Percentiles rank a stretch among this genome's conserved stretches.
Conservation (phyloP, 2,888 invertebrate genomes). For the Panzeria rudis region DNA sequence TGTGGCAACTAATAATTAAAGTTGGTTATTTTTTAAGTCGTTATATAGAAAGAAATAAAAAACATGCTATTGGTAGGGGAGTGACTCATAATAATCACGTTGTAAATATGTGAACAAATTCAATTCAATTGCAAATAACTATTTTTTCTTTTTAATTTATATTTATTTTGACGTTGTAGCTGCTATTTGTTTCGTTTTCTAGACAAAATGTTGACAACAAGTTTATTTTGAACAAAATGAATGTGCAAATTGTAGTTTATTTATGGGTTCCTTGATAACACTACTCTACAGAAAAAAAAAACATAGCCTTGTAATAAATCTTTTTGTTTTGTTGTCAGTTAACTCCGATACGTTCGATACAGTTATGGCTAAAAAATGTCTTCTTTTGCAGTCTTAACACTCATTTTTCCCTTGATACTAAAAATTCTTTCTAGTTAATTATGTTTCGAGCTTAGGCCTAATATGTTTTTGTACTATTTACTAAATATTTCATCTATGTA, state of each 20-base stretch:
- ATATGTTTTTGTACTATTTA: too few relatives aligned
- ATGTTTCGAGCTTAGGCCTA: too few relatives aligned
- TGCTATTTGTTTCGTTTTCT: constrained; percentile 7
- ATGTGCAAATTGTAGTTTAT: constrained; percentile 27
- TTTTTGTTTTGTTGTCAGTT: too few relatives aligned
- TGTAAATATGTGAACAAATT: constrained; percentile 54
- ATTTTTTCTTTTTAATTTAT: not conserved
- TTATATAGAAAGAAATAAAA: constrained; percentile 13
- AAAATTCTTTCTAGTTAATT: too few relatives aligned
- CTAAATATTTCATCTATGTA: too few relatives aligned
- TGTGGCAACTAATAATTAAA: constrained; percentile 37
- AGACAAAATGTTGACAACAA: constrained; percentile 37
- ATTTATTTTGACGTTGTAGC: not conserved
- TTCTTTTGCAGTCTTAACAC: too few relatives aligned
- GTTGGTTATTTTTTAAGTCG: not conserved
- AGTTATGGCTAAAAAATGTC: too few relatives aligned
- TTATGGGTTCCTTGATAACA: constrained; percentile 6
- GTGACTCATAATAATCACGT: constrained; percentile 49
- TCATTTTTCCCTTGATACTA: too few relatives aligned
- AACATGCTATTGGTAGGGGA: constrained; percentile 39
- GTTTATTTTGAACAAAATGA: constrained; percentile 16
- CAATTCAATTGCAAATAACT: constrained; percentile 45
- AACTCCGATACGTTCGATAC: too few relatives aligned
- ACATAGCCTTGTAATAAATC: not conserved
- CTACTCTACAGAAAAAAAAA: not conserved